A percentile compares a stretch with the other conserved stretches of the same genome.
Evolutionary conservation across 2,797 vertebrate species (phyloP).

Genomic region (Buceros bicornis): DNA sequence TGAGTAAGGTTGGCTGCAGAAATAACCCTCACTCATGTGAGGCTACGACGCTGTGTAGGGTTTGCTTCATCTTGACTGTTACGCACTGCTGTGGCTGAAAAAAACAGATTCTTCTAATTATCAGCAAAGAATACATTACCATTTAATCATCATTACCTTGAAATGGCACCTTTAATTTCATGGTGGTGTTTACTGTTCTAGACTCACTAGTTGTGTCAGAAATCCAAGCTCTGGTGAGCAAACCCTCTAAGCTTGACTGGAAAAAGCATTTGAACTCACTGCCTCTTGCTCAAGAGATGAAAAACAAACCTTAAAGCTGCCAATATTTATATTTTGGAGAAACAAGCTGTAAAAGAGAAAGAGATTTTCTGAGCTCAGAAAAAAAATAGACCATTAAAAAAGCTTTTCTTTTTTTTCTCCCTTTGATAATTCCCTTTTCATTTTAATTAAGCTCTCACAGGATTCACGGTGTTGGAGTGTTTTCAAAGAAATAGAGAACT

Average conservation of each 20-base stretch:
- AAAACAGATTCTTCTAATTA: background rate
- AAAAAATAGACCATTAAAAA: constrained; percentile 57
- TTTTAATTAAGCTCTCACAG: constrained; percentile 67
- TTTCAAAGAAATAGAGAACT: constrained; percentile 60
- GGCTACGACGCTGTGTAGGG: background rate
- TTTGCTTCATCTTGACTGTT: background rate
- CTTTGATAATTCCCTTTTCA: constrained; percentile 56
- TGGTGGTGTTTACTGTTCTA: constrained; percentile 25
- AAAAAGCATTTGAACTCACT: constrained; percentile 67
- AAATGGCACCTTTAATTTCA: constrained; percentile 50
- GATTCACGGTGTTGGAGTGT: constrained; percentile 56
- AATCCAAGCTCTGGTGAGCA: constrained; percentile 36
- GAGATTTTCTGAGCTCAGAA: constrained; percentile 60
- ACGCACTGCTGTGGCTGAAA: background rate
- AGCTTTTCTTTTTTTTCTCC: constrained; percentile 51
- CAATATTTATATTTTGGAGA: constrained; percentile 70
- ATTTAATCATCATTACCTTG: constrained; percentile 33
- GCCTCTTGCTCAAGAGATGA: constrained; percentile 54
- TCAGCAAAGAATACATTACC: background rate
- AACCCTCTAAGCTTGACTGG: constrained; percentile 29
- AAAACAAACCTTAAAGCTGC: constrained; percentile 67
- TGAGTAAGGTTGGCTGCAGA: background rate
- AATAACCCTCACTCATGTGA: background rate
- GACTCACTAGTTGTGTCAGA: constrained; percentile 32
- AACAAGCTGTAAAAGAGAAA: constrained; percentile 52